phyloP scores from a whole-genome alignment of 1,140 invertebrate genomes.

The Zaprionus capensis region DNA sequence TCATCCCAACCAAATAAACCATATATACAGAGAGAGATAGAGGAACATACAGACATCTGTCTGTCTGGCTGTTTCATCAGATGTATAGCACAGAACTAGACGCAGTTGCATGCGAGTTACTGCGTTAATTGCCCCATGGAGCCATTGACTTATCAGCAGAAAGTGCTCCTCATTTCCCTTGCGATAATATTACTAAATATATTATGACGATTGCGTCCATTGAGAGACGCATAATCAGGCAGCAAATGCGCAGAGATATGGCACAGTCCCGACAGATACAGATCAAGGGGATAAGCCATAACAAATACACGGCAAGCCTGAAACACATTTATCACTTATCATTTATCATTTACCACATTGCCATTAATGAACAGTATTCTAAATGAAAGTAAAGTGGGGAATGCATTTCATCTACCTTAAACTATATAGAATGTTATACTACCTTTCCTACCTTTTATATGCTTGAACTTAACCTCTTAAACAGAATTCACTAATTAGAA shows the following conservation, averaged over 20 bases:
- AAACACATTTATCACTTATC: background rate
- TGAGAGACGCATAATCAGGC: slow-evolving; percentile 71
- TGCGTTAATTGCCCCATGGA: slow-evolving; percentile 75
- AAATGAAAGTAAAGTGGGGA: too few species aligned
- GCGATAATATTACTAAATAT: slow-evolving; percentile 72
- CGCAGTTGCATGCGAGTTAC: slow-evolving; percentile 72
- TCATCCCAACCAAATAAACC: slow-evolving; percentile 29
- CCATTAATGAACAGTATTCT: background rate
- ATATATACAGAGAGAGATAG: background rate
- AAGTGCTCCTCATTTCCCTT: slow-evolving; percentile 42
- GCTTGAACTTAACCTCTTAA: background rate
- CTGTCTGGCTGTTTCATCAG: slow-evolving; percentile 22
- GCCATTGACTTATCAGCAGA: slow-evolving; percentile 59
- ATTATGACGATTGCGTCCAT: slow-evolving; percentile 36
- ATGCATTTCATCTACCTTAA: background rate
- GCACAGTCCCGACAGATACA: background rate
- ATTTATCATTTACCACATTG: background rate
- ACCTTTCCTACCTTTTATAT: background rate
- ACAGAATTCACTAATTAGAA: background rate
- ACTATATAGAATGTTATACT: background rate
- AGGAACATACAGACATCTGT: slow-evolving; percentile 13
- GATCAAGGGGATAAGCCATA: slow-evolving; percentile 14
- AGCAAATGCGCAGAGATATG: slow-evolving; percentile 59
- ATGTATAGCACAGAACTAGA: slow-evolving; percentile 15
- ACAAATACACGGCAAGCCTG: background rate